Conservation (phyloP, 2,113 vertebrate species). For the Ursus arctos region DNA sequence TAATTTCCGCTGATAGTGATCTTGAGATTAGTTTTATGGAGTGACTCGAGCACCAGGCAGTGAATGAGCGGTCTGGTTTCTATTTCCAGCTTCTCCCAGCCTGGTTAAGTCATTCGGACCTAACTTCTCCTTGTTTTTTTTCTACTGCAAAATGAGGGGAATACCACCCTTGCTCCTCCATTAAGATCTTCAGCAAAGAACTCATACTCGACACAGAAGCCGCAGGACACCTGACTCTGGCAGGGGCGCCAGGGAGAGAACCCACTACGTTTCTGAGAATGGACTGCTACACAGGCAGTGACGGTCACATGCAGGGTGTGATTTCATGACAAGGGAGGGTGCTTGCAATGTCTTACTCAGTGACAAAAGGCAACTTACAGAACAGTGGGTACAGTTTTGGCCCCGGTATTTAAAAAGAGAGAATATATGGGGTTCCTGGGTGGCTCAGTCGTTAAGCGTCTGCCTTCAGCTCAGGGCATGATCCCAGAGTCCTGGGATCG, state of each 20-base stretch:
- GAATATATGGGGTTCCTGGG: no score
- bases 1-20: slow-evolving; percentile 65
- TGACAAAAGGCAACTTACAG: not conserved
- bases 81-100: not conserved
- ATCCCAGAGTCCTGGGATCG: no score
- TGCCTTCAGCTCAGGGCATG: no score
- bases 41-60: not conserved
- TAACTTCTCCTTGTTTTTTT: not conserved
- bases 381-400: not conserved
- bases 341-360: no score
- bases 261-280: fast-evolving
- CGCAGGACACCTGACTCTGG: not conserved
- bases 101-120: slow-evolving; percentile 18
- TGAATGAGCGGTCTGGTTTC: slow-evolving; percentile 11
- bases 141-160: not conserved
- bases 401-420: not conserved
- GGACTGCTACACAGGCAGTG: not conserved
- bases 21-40: slow-evolving; percentile 55
- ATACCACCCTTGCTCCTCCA: not conserved
- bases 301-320: fast-evolving
- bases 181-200: not conserved
- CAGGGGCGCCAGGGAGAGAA: fast-evolving
- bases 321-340: not conserved
- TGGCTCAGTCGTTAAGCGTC: no score
- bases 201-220: fast-evolving